Evolutionary conservation across 2,888 invertebrate genomes (phyloP), one percentile per base, ranked within the genome.

Genomic region (Athalia circularis): DNA sequence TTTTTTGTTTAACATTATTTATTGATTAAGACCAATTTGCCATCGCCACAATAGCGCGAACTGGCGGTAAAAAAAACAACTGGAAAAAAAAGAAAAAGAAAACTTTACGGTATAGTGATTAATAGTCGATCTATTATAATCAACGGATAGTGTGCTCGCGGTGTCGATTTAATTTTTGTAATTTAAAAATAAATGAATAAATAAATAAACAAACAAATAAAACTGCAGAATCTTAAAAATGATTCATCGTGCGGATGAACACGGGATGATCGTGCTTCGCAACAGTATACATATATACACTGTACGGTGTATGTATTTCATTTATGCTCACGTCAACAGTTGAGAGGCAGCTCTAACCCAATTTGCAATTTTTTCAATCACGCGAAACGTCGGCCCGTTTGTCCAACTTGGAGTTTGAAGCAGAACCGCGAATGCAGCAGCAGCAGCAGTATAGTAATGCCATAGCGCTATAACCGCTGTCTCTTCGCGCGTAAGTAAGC

Each of bases 11-110:
- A 13, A 62, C 15, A 15, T 75, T 52, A 75, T 75, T 64, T 29
- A 62, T 29, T 75, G 62, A 75, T 75, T 75, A 64, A 52, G 48
- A 75, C 75, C 75, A 75, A 75, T 75, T 75, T 75, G 75, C 75
- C 75, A 54, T 64, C 48, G 11, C 50, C 64, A 29, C 15, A 5
- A 9, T 7, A 4, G 15, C n/a, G 57, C n/a, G 57, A 15, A 45
- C 8, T 45, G 45, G 70, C 7, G 13, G 29, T n/a, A 57, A 70
- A 70, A 57, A 57, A 72, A 8, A 50, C 13, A 5, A 15, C 7
- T 13, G 0, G 43, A 43, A 7, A 43, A 43, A 43, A 64, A 43
- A 64, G 8, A 4, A 48, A 8, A 67, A 50, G 6, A 67, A 62
- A 62, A 59, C 52, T 59, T 15, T 9, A 52, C 13, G 4, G 9